These are phyloP conservation scores for Halcyon leucocephala DNA, from an alignment of 2,797 vertebrate species.

Conservation along the genomic window DNA sequence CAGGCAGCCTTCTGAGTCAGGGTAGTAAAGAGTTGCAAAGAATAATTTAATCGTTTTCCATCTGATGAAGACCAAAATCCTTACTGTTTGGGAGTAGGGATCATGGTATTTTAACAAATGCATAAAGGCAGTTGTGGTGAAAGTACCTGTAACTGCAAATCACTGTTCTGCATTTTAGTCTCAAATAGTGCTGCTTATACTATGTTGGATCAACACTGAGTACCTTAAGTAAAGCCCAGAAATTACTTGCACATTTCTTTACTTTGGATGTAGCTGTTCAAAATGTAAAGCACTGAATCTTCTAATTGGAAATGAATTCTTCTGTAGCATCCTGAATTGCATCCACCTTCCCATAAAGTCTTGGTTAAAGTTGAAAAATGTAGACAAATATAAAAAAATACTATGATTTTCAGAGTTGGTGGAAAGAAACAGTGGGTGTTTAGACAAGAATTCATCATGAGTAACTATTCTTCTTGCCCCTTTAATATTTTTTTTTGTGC, in stretches of 20 bases:
- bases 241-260: neutral
- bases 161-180: neutral
- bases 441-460: neutral
- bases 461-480: neutral
- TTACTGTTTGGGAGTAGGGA: neutral
- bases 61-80: neutral
- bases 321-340: too few relatives aligned
- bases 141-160: neutral
- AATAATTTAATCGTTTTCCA: neutral
- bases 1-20: neutral
- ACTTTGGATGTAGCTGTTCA: neutral
- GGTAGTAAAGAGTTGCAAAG: neutral
- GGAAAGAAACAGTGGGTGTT: neutral
- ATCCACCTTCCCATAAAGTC: fast-evolving
- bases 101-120: neutral
- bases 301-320: neutral
- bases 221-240: neutral
- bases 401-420: neutral
- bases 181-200: neutral
- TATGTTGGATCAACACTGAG: neutral
- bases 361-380: neutral
- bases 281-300: neutral
- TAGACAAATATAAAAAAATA: neutral
- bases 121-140: neutral
- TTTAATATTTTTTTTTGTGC: neutral